phyloP scores from a whole-genome alignment of 2,113 vertebrate species.

The Cryptoleucopteryx plumbea region DNA sequence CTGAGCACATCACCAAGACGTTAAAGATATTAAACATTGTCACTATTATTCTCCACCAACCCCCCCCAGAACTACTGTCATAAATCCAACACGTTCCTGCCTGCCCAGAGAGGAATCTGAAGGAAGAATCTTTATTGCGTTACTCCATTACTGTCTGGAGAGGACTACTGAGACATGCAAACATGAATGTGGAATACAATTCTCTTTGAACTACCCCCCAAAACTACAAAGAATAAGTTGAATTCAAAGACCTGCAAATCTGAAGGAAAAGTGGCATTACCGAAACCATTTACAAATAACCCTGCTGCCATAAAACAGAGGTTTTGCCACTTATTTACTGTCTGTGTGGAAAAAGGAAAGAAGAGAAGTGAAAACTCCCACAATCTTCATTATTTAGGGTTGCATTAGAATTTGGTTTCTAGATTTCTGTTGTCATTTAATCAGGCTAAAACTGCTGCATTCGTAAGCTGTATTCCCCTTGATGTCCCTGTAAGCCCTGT shows the following conservation, averaged over 20 bases:
- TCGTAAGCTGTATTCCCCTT: not conserved
- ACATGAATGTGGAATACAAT: slow-evolving; percentile 6
- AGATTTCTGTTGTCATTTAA: not conserved
- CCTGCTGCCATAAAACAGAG: not conserved
- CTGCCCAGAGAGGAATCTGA: not conserved
- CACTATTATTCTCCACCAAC: not conserved
- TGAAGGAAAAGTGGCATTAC: not conserved
- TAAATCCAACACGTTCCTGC: not conserved
- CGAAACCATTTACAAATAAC: not conserved
- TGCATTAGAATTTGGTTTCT: not conserved
- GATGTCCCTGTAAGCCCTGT: not conserved
- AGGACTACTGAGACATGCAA: slow-evolving; percentile 25
- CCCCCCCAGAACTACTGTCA: not conserved
- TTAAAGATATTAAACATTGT: not conserved
- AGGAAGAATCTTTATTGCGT: not conserved
- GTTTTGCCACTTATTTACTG: not conserved
- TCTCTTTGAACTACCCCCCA: slow-evolving; percentile 18
- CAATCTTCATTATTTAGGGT: not conserved
- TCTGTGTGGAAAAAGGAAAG: not conserved
- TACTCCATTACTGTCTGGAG: slow-evolving; percentile 3
- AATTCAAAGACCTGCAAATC: slow-evolving; percentile 2
- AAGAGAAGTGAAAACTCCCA: not conserved
- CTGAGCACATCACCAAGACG: not conserved
- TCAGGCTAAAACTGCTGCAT: not conserved
- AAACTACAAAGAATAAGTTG: slow-evolving; percentile 5